Evolutionary conservation across 2,888 invertebrate species (phyloP), one percentile per base, ranked within the genome.

Genomic region (Leptogaster cylindrica): DNA sequence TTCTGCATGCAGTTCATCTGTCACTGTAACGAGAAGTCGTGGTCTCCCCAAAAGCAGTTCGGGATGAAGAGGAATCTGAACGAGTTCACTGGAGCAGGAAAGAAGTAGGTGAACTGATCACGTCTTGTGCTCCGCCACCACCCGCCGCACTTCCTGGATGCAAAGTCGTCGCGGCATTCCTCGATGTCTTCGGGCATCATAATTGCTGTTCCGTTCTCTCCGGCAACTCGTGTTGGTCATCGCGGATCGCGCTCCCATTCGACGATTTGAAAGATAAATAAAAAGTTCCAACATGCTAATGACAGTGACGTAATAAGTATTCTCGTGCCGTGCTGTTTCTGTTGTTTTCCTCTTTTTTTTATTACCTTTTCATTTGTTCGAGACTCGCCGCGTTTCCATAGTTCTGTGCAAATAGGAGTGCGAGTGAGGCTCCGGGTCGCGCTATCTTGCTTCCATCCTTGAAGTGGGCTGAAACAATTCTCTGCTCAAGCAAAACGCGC

Each of bases 21-120:
- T n/a, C n/a, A n/a, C n/a, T n/a, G n/a, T n/a, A n/a, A n/a, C n/a
- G n/a, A n/a, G n/a, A n/a, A n/a, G n/a, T n/a, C n/a, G 44, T 44
- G 44, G n/a, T n/a, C 44, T 44, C 44, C 44, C 12, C 6, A 8
- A 44, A 20, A 14, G 36, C n/a, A n/a, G n/a, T n/a, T 36, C 16
- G 20, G 44, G 25, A 44, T 27, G 48, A 20, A 65, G 16, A 36
- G 20, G 51, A 51, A 18, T 65, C 51, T 18, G 36, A 36, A 50
- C 50, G 50, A 65, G 65, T 65, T 65, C 65, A 65, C 65, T 65
- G 65, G 65, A 50, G 51, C 65, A 65, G 50, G 20, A 23, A 31
- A 64, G n/a, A 63, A 64, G 46, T 64, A 64, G 63, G 48, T 64
- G 63, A 64, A 48, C 23, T 36, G n/a, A 55, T 31, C 63, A 46